Conservation (phyloP, 2,888 invertebrate species). For the Calephelis perditalis region DNA sequence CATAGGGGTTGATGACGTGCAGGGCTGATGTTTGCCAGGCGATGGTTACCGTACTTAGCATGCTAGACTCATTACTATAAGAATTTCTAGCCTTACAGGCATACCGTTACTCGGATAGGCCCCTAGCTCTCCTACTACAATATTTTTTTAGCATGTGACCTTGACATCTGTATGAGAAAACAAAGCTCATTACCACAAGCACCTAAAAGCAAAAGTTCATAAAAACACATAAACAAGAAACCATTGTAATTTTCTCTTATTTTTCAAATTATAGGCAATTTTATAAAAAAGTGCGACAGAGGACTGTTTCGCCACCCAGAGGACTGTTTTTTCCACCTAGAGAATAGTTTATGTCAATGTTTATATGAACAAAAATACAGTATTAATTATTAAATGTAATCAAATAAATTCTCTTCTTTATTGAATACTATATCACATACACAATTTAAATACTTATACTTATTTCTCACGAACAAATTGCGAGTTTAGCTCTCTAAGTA, state of each 20-base stretch:
- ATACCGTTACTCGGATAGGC: too few species aligned
- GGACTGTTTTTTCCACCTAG: conserved; percentile 11
- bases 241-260: conserved; percentile 7
- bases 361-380: conserved; percentile 1
- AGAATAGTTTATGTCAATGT: not conserved
- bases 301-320: conserved; percentile 14
- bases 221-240: conserved; percentile 8
- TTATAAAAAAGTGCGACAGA: not conserved
- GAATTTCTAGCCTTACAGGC: too few species aligned
- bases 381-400: conserved; percentile 1
- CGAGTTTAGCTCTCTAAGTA: conserved; percentile 11
- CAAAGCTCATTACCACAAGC: conserved; percentile 4
- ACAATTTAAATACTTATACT: not conserved
- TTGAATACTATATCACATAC: not conserved
- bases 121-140: too few species aligned
- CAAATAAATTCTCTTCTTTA: not conserved
- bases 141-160: conserved; percentile 19
- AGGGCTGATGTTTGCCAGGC: too few species aligned
- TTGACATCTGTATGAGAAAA: conserved; percentile 20
- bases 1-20: too few species aligned
- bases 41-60: too few species aligned
- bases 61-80: too few species aligned
- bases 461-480: not conserved
- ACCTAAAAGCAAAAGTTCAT: conserved; percentile 1
- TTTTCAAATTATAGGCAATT: conserved; percentile 1